Evolutionary conservation across 2,113 vertebrate species (phyloP).

Genomic region (Agelaius tricolor): DNA sequence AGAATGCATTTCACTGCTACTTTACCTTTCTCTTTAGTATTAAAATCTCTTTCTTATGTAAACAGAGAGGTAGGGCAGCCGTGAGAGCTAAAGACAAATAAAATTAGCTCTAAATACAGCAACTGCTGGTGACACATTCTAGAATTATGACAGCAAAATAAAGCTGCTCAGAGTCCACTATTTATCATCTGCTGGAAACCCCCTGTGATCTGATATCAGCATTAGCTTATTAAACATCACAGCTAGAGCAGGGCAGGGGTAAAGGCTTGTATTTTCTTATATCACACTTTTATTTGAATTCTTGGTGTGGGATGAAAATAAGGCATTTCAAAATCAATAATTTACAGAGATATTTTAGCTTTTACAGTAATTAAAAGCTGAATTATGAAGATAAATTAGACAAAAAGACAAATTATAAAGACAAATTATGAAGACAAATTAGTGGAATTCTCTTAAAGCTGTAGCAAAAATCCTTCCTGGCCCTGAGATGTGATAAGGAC

Average conservation of each 20-base stretch:
- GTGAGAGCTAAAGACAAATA: neutral
- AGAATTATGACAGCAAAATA: neutral
- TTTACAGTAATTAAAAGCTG: neutral
- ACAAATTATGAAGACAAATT: neutral
- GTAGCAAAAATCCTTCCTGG: neutral
- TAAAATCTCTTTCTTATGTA: neutral
- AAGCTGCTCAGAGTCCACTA: neutral
- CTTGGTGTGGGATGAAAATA: neutral
- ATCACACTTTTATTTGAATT: neutral
- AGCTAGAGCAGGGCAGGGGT: neutral
- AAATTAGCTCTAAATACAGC: neutral
- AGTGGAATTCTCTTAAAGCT: neutral
- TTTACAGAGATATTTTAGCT: neutral
- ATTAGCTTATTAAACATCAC: neutral
- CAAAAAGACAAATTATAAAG: neutral
- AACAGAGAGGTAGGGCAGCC: neutral
- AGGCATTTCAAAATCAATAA: neutral
- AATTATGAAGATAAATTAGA: neutral
- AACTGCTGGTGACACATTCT: neutral
- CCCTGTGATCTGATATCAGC: neutral
- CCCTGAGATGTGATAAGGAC: neutral
- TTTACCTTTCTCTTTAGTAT: neutral
- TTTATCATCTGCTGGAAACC: neutral
- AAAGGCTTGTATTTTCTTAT: neutral
- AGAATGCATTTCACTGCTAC: neutral